Evolutionary conservation across 2,113 vertebrate genomes (phyloP).

Genomic region (Lasiurus cinereus): DNA sequence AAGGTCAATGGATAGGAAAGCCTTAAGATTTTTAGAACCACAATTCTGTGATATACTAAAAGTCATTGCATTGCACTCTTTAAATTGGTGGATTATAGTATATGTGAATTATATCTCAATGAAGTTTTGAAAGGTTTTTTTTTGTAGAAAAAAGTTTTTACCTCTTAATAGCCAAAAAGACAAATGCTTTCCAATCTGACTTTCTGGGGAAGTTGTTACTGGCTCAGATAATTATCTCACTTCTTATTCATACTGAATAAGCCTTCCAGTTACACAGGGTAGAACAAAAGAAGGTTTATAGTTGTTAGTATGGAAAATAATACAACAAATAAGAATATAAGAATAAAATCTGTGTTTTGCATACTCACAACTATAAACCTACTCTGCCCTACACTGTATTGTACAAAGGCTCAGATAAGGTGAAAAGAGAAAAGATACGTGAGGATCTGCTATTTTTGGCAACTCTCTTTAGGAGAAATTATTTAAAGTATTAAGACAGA

Average conservation of each 20-base stretch:
- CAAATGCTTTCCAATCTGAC: background rate
- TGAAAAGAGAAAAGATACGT: background rate
- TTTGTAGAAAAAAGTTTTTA: background rate
- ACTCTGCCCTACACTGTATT: background rate
- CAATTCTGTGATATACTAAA: background rate
- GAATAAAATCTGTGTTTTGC: background rate
- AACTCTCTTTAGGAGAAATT: background rate
- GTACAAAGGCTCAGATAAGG: background rate
- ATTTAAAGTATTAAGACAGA: slow-evolving; percentile 38
- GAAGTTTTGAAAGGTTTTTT: background rate
- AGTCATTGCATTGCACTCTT: background rate
- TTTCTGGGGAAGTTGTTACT: background rate
- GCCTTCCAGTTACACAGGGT: background rate
- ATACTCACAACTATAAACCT: background rate
- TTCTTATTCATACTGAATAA: background rate
- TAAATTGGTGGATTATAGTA: background rate
- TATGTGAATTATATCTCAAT: background rate
- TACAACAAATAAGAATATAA: background rate
- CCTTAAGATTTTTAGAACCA: background rate
- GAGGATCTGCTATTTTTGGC: background rate
- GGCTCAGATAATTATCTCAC: background rate
- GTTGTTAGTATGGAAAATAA: background rate
- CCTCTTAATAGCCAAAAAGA: background rate
- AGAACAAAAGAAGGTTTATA: background rate
- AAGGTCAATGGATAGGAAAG: background rate